These are phyloP conservation scores for Tethya wilhelma DNA, from an alignment of 37 sponge, comb jelly and placozoan species.

Conservation along the genomic window DNA sequence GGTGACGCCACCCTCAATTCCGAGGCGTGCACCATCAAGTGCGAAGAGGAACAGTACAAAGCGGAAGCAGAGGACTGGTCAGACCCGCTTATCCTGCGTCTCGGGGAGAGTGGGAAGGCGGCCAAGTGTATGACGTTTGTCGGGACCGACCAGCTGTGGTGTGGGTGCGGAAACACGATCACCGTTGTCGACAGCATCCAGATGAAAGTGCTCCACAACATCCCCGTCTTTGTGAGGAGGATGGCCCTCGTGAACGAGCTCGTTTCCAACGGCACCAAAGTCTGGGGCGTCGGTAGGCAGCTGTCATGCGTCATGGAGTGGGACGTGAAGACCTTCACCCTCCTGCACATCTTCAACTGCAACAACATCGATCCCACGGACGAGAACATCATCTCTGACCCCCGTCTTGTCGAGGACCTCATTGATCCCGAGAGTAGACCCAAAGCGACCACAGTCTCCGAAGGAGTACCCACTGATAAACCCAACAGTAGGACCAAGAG, in stretches of 20 bases:
- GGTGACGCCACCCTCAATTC: conserved; percentile 60
- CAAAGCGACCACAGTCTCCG: not conserved
- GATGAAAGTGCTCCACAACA: conserved; percentile 49
- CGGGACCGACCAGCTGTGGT: conserved; percentile 71
- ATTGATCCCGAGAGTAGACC: conserved; percentile 10
- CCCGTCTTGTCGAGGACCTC: conserved; percentile 43
- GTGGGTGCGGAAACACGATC: conserved; percentile 81
- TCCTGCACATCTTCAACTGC: conserved; percentile 71
- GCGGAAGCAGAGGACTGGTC: conserved; percentile 83
- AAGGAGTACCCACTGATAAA: not conserved
- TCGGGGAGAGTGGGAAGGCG: conserved; percentile 47
- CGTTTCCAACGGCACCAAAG: conserved; percentile 64
- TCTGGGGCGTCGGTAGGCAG: conserved; percentile 87
- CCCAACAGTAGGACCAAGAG: not conserved
- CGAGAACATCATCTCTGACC: conserved; percentile 31
- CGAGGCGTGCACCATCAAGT: conserved; percentile 52
- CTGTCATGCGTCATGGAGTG: conserved; percentile 84
- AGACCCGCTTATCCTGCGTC: conserved; percentile 61
- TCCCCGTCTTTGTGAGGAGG: conserved; percentile 68
- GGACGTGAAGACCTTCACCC: conserved; percentile 60
- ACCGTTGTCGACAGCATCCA: conserved; percentile 68
- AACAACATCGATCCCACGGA: conserved; percentile 75
- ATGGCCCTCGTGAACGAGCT: conserved; percentile 77
- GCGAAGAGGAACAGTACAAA: conserved; percentile 54
- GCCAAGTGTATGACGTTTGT: conserved; percentile 83